These are phyloP conservation scores for Galeopsomyia nigrocyanea DNA, from an alignment of 2,888 invertebrate genomes.

Conservation along the genomic window DNA sequence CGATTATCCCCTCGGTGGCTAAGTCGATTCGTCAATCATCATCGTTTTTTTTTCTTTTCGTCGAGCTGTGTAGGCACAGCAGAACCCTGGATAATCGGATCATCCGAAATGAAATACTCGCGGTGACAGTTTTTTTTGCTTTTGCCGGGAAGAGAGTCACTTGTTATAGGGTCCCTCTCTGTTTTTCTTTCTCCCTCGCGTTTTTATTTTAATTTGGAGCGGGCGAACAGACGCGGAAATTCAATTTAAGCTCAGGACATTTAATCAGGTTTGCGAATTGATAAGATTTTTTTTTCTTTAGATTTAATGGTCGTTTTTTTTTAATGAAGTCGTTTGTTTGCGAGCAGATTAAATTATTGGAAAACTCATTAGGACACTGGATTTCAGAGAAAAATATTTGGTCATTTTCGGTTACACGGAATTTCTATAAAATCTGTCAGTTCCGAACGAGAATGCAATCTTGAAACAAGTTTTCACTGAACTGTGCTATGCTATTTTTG, in stretches of 20 bases:
- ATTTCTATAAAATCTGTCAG: too few species aligned
- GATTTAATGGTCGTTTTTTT: too few species aligned
- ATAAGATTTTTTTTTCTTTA: too few species aligned
- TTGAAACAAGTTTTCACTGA: too few species aligned
- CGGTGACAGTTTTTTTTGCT: not conserved
- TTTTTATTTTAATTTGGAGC: not conserved
- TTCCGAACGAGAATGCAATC: too few species aligned
- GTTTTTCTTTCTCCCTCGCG: not conserved
- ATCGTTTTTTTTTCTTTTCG: not conserved
- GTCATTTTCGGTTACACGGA: too few species aligned
- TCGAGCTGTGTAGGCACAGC: not conserved
- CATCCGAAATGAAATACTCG: slow-evolving; percentile 31
- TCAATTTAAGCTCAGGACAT: slow-evolving; percentile 2
- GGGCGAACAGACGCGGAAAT: not conserved
- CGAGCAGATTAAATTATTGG: too few species aligned
- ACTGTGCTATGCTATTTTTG: too few species aligned
- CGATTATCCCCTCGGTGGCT: slow-evolving; percentile 9
- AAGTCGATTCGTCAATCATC: slow-evolving; percentile 26
- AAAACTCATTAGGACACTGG: too few species aligned
- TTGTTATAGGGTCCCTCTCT: not conserved
- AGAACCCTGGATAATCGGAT: slow-evolving; percentile 13
- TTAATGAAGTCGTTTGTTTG: too few species aligned
- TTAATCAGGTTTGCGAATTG: not conserved
- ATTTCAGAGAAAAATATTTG: too few species aligned
- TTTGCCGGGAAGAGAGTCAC: not conserved